Conservation (phyloP, 2,888 invertebrate species). For the Tipula lateralis region DNA sequence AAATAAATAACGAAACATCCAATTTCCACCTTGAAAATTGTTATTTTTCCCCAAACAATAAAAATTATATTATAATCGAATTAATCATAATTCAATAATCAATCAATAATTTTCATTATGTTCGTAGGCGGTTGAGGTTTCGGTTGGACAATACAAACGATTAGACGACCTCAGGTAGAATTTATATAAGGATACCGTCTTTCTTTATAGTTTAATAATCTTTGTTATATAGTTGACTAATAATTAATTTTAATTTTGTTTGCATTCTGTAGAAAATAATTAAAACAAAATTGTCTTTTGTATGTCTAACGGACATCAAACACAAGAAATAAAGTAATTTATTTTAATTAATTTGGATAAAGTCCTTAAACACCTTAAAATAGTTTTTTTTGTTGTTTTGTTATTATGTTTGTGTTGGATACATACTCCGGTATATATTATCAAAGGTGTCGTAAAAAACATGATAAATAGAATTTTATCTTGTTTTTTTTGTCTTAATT, state of each 20-base stretch:
- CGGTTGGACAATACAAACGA: too few relatives aligned
- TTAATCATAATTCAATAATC: background rate
- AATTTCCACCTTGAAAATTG: background rate
- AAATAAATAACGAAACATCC: background rate
- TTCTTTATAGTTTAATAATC: background rate
- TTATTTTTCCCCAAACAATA: background rate
- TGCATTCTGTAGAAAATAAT: background rate
- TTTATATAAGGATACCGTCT: background rate
- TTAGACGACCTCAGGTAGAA: background rate
- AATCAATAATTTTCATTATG: background rate
- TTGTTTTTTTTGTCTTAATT: background rate
- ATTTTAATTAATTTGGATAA: background rate
- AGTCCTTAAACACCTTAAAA: background rate
- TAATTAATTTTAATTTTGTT: background rate
- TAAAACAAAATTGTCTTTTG: too few relatives aligned
- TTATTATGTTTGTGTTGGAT: background rate
- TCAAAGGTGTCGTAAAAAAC: background rate
- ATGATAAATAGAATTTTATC: background rate
- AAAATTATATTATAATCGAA: background rate
- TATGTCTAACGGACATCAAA: too few relatives aligned
- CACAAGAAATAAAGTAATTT: background rate
- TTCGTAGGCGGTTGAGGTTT: background rate
- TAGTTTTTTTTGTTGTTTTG: background rate
- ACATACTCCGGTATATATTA: background rate
- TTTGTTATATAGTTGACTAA: background rate